Base-by-base conservation (phyloP, 2,888 invertebrate genomes). In the Agapostemon virescens region DNA sequence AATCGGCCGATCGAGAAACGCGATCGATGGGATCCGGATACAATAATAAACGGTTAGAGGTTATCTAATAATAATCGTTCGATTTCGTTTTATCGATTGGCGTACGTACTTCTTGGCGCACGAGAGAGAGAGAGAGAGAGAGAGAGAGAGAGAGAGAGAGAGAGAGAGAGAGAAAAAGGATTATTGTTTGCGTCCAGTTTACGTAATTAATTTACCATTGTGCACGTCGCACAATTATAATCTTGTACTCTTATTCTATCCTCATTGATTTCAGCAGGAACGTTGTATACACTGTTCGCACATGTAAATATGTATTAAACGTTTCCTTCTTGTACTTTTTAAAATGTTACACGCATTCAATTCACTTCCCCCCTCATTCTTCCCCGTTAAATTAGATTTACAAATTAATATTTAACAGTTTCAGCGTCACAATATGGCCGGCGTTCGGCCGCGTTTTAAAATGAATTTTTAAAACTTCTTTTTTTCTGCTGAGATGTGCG, bases 271-370 rank as follows among this genome's bases (percentile, higher is more conserved):
- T 76, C 80, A 81, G 66, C 74, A 68, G 71, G 69, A 80, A 86
- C 76, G 68, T 82, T 84, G 83, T 85, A 84, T 80, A 84, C 80
- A 86, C 77, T 84, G 83, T 83, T 86, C 77, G 79, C 79, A 79
- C 79, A 71, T 86, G 84, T 86, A 86, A 81, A 87, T 87, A 84
- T 81, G 84, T 84, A 88, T 83, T 88, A 89, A 87, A 89, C 81
- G 81, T 89, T 88, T 84, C 84, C 82, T 82, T 89, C 88, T 89
- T 89, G 88, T 89, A 89, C 88, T 89, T 89, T 88, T 78, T 68
- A 69, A 73, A 67, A 70, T 7, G 40, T 33, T 26, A 15, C 40
- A 7, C 36, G n/a, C 61, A 42, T 52, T 82, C 55, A 9, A 69
- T 70, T 55, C n/a, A 20, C 15, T 30, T 17, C 30, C 26, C 7